These are phyloP conservation scores for Volucella inflata DNA, from an alignment of 2,888 invertebrate species.

Conservation along the genomic window DNA sequence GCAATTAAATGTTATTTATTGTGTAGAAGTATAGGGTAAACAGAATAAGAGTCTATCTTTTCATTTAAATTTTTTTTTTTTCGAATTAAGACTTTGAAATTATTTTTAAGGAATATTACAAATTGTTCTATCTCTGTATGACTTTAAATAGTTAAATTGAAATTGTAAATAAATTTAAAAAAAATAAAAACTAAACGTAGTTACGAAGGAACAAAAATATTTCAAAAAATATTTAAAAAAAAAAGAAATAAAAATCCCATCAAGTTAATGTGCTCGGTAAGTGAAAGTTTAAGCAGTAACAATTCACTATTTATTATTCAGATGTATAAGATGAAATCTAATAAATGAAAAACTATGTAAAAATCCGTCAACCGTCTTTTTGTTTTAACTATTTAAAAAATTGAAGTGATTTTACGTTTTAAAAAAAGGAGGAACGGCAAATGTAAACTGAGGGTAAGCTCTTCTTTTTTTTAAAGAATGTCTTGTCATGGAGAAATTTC, in stretches of 20 bases:
- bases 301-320: slow-evolving; percentile 72
- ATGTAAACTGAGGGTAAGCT: no score
- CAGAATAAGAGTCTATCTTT: slow-evolving; percentile 15
- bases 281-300: slow-evolving; percentile 63
- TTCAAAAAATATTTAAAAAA: slow-evolving; percentile 14
- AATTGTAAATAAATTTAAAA: slow-evolving; percentile 64
- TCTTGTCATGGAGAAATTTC: no score
- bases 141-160: slow-evolving; percentile 68
- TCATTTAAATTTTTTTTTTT: slow-evolving; percentile 1
- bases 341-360: slow-evolving; percentile 65
- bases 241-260: slow-evolving; percentile 59
- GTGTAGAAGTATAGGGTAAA: slow-evolving; percentile 54
- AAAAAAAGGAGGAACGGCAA: no score
- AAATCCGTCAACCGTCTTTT: slow-evolving; percentile 13
- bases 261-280: slow-evolving; percentile 62
- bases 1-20: slow-evolving; percentile 68
- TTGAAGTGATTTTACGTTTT: no score
- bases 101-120: slow-evolving; percentile 56
- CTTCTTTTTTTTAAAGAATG: no score
- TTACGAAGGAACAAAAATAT: neutral
- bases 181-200: slow-evolving; percentile 35
- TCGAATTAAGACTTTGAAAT: slow-evolving; percentile 39
- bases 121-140: slow-evolving; percentile 68
- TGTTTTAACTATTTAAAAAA: no score
- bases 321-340: slow-evolving; percentile 70